Base-by-base conservation (phyloP, 2,797 vertebrate genomes). In the Tarsius wallacei region DNA sequence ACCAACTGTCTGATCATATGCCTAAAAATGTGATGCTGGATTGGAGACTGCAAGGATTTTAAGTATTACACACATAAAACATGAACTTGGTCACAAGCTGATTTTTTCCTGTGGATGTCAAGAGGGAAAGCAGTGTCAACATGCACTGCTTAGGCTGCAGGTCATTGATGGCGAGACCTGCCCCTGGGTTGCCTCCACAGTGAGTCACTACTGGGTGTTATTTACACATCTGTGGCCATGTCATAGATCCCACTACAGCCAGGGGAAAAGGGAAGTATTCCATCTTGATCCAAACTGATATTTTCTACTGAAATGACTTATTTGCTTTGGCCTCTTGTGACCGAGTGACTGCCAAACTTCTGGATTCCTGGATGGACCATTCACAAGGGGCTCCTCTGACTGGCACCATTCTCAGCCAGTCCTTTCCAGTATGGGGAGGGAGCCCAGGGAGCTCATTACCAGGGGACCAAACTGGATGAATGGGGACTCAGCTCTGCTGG, bases 301-400 rank as follows among this genome's bases (percentile, higher is more conserved):
- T 9, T 64, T 55, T 64, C 76, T 49, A 33, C 68, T 19, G 26
- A 64, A 47, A 7, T 11, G 36, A 24, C 53, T 80, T 53, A 1
- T 74, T 87, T 76, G 66, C 57, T 42, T 36, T 81, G 76, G 87
- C 57, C 10, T 84, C 51, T 66, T 61, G 17, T 24, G 80, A 51
- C 80, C 12, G 4, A 49, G 53, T 66, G 2, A 0, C 47, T 21
- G 80, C 90, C 85, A 71, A 55, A 12, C 77, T 86, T 57, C 36
- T 5, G 0, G 57, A 47, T 87, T 96, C 81, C 80, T 93, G 7
- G 66, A 97, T 13, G 1, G 5, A 86, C 94, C 90, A 12, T 96
- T 98, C 96, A 85, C 91, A 71, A 94, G 98, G 97, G 95, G 95
- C 83, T 90, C 31, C 53, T 5, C 87, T 78, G 95, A 87, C 97